Base-by-base conservation (phyloP, 2,113 vertebrate species). In the Ceyx melanurus region DNA sequence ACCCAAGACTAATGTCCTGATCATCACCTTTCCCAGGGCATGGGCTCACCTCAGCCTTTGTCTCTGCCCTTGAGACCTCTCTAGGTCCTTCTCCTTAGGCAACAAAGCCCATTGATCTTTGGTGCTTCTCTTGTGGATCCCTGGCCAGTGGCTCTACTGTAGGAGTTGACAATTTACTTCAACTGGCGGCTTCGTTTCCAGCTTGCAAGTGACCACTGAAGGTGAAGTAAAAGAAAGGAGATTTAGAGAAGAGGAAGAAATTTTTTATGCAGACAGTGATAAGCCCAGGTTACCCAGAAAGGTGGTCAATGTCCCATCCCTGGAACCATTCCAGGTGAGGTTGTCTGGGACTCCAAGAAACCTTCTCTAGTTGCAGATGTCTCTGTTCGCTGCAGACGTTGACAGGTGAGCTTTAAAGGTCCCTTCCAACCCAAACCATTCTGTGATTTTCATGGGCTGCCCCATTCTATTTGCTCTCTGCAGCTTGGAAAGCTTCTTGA, bases 71-170 rank as follows among this genome's bases (percentile, higher is more conserved):
- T 29, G 56, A 42, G 51, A 35, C 28, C 7, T 58, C 15, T 61
- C 31, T 57, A 66, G 42, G 35, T 54, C 33, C 16, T 22, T 66
- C 20, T 83, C 26, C 29, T 81, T 26, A 11, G 12, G 26, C 40
- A 68, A 17, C 54, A 87, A 71, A 56, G 42, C 37, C 33, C 10
- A 3, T 42, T 66, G 51, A 31, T 28, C 33, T 65, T 23, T 77
- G 37, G 9, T 4, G 4, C 13, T 31, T 74, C 13, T 8, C 31
- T 25, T 58, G 14, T 51, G 60, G 6, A 35, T 82, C 22, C 5
- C 48, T 68, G 50, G 16, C 13, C 8, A 26, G 4, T 0, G 0
- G 10, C 18, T 66, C 9, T 61, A 3, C 40, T 51, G 35, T n/a
- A 17, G 26, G 18, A 67, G 31, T 22, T 64, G 43, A n/a, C 73